These are phyloP conservation scores for Callosobruchus maculatus DNA, from an alignment of 2,888 invertebrate species.

Conservation along the genomic window DNA sequence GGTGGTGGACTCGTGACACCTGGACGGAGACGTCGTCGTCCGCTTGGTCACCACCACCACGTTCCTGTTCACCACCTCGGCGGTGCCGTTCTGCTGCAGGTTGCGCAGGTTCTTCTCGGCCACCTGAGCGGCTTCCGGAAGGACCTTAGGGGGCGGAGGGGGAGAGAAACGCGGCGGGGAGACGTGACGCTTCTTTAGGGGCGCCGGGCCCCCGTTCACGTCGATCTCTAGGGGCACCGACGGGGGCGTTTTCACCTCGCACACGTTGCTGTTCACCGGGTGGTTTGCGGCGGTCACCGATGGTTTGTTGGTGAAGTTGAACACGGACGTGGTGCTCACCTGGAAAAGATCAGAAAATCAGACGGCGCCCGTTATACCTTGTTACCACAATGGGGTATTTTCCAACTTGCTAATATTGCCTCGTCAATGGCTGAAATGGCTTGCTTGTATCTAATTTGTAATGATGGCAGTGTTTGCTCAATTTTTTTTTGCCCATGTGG, in stretches of 20 bases:
- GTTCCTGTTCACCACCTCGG: constrained; percentile 31
- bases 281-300: constrained; percentile 29
- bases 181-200: constrained; percentile 3
- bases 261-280: constrained; percentile 27
- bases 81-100: constrained; percentile 54
- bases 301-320: constrained; percentile 52
- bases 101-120: constrained; percentile 68
- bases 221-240: constrained; percentile 33
- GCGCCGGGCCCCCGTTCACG: constrained; percentile 30
- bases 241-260: constrained; percentile 23
- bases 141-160: constrained; percentile 22
- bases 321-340: constrained; percentile 55
- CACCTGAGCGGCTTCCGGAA: constrained; percentile 53
- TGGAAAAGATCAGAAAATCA: not conserved
- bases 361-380: too few species aligned
- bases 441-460: too few species aligned
- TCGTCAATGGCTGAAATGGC: too few species aligned
- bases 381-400: too few species aligned
- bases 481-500: too few species aligned
- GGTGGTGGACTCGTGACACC: constrained; percentile 22
- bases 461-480: too few species aligned
- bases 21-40: constrained; percentile 9
- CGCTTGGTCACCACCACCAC: constrained; percentile 31
- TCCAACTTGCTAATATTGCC: too few species aligned
- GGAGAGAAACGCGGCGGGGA: constrained; percentile 30